Base-by-base conservation (phyloP, 2,888 invertebrate species). In the Nephrocerus scutellatus region DNA sequence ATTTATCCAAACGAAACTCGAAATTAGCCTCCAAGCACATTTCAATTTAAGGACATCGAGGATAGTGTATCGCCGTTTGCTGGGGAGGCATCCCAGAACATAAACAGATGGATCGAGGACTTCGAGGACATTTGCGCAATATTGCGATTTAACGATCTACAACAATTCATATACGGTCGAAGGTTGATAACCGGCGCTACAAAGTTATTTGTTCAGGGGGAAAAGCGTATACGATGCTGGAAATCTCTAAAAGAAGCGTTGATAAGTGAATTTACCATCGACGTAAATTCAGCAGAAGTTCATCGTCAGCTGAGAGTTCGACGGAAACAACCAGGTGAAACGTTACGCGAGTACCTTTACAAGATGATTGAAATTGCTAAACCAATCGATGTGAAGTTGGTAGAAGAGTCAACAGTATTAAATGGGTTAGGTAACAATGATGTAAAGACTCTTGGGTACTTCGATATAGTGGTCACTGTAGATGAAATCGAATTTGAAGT, bases 321-420 rank as follows among this genome's bases (percentile, higher is more conserved):
- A 29, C 28, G 36, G 6, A 43, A 36, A 28, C 39, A 40, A 8
- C 4, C 4, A 7, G 14, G 15, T 8, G 41, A 41, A 6, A 33
- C 30, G 6, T 10, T 39, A 8, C 32, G 33, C 3, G 45, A 45
- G 9, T 42, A 39, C 15, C 19, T 41, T 1, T 44, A 41, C 12
- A 32, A 39, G 13, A 18, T 43, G 29, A 36, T 39, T 5, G 40
- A 37, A 4, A 43, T 36, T 4, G 40, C 46, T 2, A 43, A 36
- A 8, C 22, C 43, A 4, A 40, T 39, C n/a, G 2, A 13, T 6
- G 19, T 44, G 3, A 40, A 44, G 3, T 5, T 44, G 6, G 36
- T 44, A 9, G 30, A 40, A 29, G 42, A 44, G n/a, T n/a, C n/a
- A n/a, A n/a, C n/a, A n/a, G n/a, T n/a, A n/a, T n/a, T n/a, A n/a